Conservation (phyloP, 2,797 vertebrate species). For the Prionace glauca region DNA sequence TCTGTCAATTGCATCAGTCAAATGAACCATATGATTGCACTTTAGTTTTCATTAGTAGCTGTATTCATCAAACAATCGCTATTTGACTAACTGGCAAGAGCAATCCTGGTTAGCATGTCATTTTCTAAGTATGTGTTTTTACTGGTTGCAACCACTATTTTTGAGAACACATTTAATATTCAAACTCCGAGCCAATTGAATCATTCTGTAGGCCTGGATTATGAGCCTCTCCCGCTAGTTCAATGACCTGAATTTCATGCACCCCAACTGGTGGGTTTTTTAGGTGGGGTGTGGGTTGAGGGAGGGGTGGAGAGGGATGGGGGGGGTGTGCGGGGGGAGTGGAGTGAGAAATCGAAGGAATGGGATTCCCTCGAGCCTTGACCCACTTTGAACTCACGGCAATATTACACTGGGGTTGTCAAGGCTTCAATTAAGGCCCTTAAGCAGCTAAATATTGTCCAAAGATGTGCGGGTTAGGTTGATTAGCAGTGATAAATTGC, state of each 20-base stretch:
- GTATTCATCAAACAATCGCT: conserved; percentile 16
- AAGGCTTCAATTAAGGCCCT: too few species aligned
- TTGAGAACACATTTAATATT: background rate
- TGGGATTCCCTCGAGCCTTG: too few species aligned
- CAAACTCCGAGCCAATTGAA: background rate
- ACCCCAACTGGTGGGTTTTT: too few species aligned
- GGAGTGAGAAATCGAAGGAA: too few species aligned
- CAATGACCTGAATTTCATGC: background rate
- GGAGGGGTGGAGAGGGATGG: too few species aligned
- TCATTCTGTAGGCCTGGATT: background rate
- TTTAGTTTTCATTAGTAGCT: conserved; percentile 33
- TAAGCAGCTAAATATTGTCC: too few species aligned
- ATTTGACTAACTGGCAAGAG: background rate
- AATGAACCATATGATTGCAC: conserved; percentile 37
- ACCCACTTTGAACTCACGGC: too few species aligned
- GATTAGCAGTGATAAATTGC: too few species aligned
- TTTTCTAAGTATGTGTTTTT: conserved; percentile 33
- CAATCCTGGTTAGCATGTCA: background rate
- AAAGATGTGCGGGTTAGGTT: too few species aligned
- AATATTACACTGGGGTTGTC: too few species aligned
- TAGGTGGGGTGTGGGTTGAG: too few species aligned
- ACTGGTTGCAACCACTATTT: conserved; percentile 10
- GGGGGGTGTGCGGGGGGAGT: too few species aligned
- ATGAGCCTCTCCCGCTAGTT: background rate
- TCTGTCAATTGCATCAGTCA: conserved; percentile 32